Evolutionary conservation across 1,140 invertebrate species (phyloP).

Genomic region (Dinoponera quadriceps): DNA sequence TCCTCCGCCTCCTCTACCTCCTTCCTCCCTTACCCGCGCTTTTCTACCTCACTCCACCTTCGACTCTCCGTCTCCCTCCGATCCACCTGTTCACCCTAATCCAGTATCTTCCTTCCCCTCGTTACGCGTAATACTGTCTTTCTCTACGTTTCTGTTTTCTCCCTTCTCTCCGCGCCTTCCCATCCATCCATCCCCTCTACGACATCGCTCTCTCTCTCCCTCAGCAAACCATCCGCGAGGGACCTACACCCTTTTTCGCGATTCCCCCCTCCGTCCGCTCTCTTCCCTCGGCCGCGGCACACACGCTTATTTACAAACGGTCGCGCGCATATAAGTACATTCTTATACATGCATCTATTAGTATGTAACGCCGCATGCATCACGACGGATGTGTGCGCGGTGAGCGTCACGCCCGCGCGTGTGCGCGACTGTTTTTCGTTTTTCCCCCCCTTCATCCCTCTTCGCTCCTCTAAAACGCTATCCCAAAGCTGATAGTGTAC

Average conservation of each 20-base stretch:
- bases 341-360: constrained; percentile 52
- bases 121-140: constrained; percentile 54
- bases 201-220: constrained; percentile 37
- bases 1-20: constrained; percentile 66
- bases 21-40: constrained; percentile 17
- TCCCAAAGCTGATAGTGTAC: constrained; percentile 64
- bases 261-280: constrained; percentile 64
- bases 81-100: constrained; percentile 56
- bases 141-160: constrained; percentile 44
- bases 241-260: constrained; percentile 74
- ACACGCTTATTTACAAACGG: constrained; percentile 67
- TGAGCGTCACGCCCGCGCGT: not conserved
- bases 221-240: constrained; percentile 69
- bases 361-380: constrained; percentile 16
- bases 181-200: constrained; percentile 44
- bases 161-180: constrained; percentile 63
- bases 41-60: constrained; percentile 60
- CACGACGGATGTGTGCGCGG: not conserved
- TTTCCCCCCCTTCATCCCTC: constrained; percentile 55
- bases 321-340: constrained; percentile 43
- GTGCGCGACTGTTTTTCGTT: constrained; percentile 36
- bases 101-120: constrained; percentile 50
- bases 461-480: constrained; percentile 18
- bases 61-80: constrained; percentile 67
- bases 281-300: constrained; percentile 52